Evolutionary conservation across 2,113 vertebrate species (phyloP).

Genomic region (Trogon melanurus): DNA sequence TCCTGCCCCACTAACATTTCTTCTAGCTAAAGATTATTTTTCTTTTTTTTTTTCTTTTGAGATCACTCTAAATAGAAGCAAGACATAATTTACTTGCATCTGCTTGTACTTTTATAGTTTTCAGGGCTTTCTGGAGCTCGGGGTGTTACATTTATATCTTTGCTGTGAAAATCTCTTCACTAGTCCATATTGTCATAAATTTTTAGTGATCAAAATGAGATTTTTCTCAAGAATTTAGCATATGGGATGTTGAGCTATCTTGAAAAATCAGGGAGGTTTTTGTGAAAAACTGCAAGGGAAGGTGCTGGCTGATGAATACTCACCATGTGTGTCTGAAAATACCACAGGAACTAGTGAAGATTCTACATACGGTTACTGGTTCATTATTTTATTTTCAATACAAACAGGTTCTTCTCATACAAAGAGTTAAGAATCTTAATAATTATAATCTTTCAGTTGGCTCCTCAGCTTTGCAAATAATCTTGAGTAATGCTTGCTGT

Average conservation of each 20-base stretch:
- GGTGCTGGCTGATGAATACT: slow-evolving; percentile 44
- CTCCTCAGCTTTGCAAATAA: neutral
- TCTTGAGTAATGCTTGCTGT: neutral
- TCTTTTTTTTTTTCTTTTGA: neutral
- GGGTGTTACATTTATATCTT: slow-evolving; percentile 44
- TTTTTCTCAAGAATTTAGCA: slow-evolving; percentile 41
- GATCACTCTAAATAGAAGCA: slow-evolving; percentile 24
- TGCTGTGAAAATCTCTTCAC: slow-evolving; percentile 9
- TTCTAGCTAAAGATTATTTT: neutral
- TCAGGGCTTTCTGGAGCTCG: slow-evolving; percentile 29
- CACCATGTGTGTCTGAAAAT: neutral
- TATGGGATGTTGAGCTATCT: slow-evolving; percentile 21
- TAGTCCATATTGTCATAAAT: slow-evolving; percentile 57
- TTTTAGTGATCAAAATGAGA: slow-evolving; percentile 37
- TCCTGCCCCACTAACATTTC: neutral
- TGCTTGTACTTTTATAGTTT: slow-evolving; percentile 1
- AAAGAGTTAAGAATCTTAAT: neutral
- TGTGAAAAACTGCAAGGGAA: slow-evolving; percentile 14
- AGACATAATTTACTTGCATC: slow-evolving; percentile 20
- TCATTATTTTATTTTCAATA: neutral
- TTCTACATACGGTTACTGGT: neutral
- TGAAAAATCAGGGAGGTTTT: neutral
- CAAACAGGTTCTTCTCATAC: neutral
- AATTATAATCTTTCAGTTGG: neutral
- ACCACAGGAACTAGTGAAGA: neutral